Conservation (phyloP, 35 echinoderm and acorn worm genomes). For the Ophiothrix spiculata region DNA sequence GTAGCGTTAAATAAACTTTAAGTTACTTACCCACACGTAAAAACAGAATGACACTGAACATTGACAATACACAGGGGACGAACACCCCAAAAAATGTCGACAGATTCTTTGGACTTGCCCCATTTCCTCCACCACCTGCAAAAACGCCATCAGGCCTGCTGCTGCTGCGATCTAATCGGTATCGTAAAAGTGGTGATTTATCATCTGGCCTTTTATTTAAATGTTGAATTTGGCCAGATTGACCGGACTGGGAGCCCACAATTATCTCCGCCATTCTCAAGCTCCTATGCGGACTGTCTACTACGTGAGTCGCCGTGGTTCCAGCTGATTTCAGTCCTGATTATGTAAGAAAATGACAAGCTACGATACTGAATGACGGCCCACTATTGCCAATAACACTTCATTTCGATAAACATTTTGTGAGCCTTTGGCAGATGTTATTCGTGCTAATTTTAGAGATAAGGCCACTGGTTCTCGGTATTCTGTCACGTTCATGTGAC, state of each 20-base stretch:
- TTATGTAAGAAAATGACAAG: no score
- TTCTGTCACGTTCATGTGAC: no score
- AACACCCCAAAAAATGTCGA: slow-evolving; percentile 85
- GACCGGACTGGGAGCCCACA: not conserved
- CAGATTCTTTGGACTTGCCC: slow-evolving; percentile 42
- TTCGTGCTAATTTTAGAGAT: no score
- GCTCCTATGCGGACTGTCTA: no score
- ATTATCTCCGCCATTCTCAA: not conserved
- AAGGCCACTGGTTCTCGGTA: no score
- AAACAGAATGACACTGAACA: slow-evolving; percentile 96
- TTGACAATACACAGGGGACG: slow-evolving; percentile 90
- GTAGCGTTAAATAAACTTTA: no score
- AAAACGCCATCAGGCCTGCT: not conserved
- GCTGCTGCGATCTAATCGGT: slow-evolving; percentile 29
- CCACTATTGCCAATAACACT: no score
- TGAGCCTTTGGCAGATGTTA: no score
- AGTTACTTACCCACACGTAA: slow-evolving; percentile 82
- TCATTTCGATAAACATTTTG: no score
- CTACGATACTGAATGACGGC: no score
- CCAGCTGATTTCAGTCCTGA: no score
- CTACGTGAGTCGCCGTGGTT: no score
- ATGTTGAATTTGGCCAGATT: not conserved
- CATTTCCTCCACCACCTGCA: not conserved
- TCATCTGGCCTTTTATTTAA: slow-evolving; percentile 23
- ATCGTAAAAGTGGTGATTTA: slow-evolving; percentile 45